Conservation (phyloP, 2,113 vertebrate genomes). For the Circaetus gallicus region DNA sequence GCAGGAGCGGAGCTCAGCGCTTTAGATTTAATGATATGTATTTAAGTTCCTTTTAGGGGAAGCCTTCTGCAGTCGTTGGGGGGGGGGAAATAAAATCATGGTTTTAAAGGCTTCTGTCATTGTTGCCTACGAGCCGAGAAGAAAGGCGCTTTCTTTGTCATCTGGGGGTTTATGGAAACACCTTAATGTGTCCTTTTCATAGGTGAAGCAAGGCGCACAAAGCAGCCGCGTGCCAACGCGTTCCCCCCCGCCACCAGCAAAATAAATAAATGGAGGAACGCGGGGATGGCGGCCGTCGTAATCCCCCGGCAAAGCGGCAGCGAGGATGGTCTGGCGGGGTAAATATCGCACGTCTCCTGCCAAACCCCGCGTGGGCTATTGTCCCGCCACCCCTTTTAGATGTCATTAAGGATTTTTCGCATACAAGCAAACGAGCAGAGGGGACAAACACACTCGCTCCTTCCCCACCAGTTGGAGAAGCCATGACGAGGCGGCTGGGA, state of each 20-base stretch:
- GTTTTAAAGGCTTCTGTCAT: slow-evolving; percentile 49
- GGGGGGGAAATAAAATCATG: background rate
- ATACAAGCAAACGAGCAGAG: slow-evolving; percentile 44
- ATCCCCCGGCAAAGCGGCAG: slow-evolving; percentile 19
- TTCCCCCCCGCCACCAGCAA: slow-evolving; percentile 13
- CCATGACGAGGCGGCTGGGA: slow-evolving; percentile 31
- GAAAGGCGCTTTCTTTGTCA: slow-evolving; percentile 56
- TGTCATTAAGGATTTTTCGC: slow-evolving; percentile 64
- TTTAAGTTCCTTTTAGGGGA: slow-evolving; percentile 63
- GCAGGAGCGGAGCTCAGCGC: background rate
- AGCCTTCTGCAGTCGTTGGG: background rate
- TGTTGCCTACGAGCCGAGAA: slow-evolving; percentile 20
- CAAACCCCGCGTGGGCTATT: slow-evolving; percentile 50
- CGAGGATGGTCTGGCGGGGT: slow-evolving; percentile 6
- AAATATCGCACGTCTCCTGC: slow-evolving; percentile 32
- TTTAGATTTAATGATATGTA: slow-evolving; percentile 54
- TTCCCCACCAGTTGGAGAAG: slow-evolving; percentile 57
- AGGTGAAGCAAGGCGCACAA: slow-evolving; percentile 54
- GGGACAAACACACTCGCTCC: background rate
- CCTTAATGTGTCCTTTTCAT: slow-evolving; percentile 54
- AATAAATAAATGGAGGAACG: slow-evolving; percentile 48
- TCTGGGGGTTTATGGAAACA: slow-evolving; percentile 53
- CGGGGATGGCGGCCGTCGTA: background rate
- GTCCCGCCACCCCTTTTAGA: slow-evolving; percentile 51
- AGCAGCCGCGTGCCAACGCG: slow-evolving; percentile 46